phyloP scores from a whole-genome alignment of 2,888 invertebrate genomes.

The Cephus runcator region DNA sequence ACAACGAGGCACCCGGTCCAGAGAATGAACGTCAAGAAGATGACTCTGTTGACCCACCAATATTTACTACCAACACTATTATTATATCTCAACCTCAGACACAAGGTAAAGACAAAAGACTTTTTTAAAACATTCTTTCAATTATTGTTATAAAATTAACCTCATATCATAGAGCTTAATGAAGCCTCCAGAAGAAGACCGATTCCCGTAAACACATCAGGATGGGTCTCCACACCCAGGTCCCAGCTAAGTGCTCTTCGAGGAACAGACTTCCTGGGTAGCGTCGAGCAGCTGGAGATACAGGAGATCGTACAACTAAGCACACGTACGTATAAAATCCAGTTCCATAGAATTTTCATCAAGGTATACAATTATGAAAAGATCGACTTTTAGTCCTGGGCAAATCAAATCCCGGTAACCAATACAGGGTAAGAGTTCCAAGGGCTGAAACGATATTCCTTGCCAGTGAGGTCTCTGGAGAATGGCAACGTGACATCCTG shows the following conservation, averaged over 20 bases:
- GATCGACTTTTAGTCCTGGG: slow-evolving; percentile 67
- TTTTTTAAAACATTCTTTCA: neutral
- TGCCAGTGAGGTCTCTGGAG: slow-evolving; percentile 75
- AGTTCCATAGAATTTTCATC: slow-evolving; percentile 8
- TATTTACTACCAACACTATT: slow-evolving; percentile 26
- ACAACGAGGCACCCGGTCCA: neutral
- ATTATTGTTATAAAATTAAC: neutral
- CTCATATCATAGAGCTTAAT: slow-evolving; percentile 32
- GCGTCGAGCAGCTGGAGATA: slow-evolving; percentile 76
- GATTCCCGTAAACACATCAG: slow-evolving; percentile 71
- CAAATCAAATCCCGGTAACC: slow-evolving; percentile 75
- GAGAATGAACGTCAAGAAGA: neutral
- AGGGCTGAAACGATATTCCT: slow-evolving; percentile 81
- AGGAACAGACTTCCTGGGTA: slow-evolving; percentile 78
- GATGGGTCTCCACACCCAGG: slow-evolving; percentile 71
- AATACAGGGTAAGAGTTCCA: slow-evolving; percentile 78
- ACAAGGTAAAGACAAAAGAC: slow-evolving; percentile 12
- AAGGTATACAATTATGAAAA: neutral
- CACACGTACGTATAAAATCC: slow-evolving; percentile 71
- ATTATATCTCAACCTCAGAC: slow-evolving; percentile 41
- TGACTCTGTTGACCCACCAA: slow-evolving; percentile 18
- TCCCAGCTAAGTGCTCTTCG: slow-evolving; percentile 73
- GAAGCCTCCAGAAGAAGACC: slow-evolving; percentile 60
- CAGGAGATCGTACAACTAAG: slow-evolving; percentile 84
- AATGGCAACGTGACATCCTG: slow-evolving; percentile 75